Evolutionary conservation across 2,113 vertebrate genomes (phyloP).

Genomic region (Tragelaphus imberbis): DNA sequence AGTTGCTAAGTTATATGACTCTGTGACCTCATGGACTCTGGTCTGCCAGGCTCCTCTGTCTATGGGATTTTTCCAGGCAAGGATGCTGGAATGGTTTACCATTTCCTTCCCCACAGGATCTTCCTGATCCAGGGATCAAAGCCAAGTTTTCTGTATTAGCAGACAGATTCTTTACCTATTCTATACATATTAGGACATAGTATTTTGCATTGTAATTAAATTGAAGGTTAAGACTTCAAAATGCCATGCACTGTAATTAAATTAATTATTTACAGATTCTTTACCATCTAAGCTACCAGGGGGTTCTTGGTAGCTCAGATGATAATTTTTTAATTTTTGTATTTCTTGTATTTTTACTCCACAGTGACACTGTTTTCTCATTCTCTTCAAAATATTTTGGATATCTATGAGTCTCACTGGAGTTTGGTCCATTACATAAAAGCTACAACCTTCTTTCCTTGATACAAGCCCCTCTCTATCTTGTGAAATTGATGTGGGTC

Average conservation of each 20-base stretch:
- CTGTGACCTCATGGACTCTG: not conserved
- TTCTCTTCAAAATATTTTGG: not conserved
- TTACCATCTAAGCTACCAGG: not conserved
- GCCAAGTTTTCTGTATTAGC: not conserved
- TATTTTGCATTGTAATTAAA: not conserved
- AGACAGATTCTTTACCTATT: not conserved
- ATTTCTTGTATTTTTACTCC: not conserved
- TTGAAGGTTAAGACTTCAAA: not conserved
- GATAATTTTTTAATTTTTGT: not conserved
- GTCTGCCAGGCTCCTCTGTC: not conserved
- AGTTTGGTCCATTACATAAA: not conserved
- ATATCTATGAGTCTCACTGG: not conserved
- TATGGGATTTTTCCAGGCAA: not conserved
- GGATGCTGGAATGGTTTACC: not conserved
- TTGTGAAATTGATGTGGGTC: not conserved
- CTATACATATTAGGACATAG: not conserved
- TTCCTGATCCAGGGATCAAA: not conserved
- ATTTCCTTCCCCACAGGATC: not conserved
- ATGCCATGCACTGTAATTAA: not conserved
- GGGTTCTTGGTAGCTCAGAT: not conserved
- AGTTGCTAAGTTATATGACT: not conserved
- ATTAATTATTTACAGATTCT: not conserved
- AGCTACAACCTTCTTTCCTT: not conserved
- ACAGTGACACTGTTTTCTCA: not conserved
- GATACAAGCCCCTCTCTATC: not conserved